Evolutionary conservation across 1,140 invertebrate genomes (phyloP), one percentile per base, ranked within the genome.

Genomic region (Drosophila lowei): DNA sequence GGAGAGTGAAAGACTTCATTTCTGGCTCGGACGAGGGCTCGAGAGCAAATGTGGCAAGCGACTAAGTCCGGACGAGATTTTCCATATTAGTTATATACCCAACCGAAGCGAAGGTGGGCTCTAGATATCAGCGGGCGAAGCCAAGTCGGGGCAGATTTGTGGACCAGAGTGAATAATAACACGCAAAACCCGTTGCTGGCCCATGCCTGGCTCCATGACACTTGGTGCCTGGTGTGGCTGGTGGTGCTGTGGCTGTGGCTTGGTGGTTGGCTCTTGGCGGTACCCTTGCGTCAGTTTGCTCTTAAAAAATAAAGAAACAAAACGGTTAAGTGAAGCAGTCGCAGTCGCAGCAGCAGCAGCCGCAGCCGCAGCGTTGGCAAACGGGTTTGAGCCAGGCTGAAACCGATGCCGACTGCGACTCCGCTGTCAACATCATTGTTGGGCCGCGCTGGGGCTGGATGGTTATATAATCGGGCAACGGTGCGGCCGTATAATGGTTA

Each of bases 271-370:
- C 15, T 5, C 50, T 23, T 23, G 59, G 59, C 44, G 30, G 59
- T 57, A 65, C 81, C 81, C 81, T 81, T 86, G 77, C 81, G 83
- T 86, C 81, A 86, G 83, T 78, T 77, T 86, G 81, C 81, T 86
- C 81, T 86, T 70, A 78, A 86, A 73, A 77, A 85, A 68, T 64
- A 55, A 57, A 65, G 44, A 67, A 48, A 54, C 44, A 49, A 41
- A 56, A 81, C 74, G 59, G 28, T 57, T 71, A 88, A 81, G 60
- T 83, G 71, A 74, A 66, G 72, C 77, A 76, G 75, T 52, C 44
- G 60, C 67, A 41, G 61, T 16, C 13, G 44, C 3, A 18, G 42
- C 34, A 21, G 52, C 28, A 63, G 72, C 77, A 76, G 75, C 47
- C 44, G 55, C 66, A 38, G 60, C 18, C 18, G 44, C 3, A 25